These are phyloP conservation scores for Zosterops borbonicus DNA, from an alignment of 2,113 vertebrate species.

Conservation along the genomic window DNA sequence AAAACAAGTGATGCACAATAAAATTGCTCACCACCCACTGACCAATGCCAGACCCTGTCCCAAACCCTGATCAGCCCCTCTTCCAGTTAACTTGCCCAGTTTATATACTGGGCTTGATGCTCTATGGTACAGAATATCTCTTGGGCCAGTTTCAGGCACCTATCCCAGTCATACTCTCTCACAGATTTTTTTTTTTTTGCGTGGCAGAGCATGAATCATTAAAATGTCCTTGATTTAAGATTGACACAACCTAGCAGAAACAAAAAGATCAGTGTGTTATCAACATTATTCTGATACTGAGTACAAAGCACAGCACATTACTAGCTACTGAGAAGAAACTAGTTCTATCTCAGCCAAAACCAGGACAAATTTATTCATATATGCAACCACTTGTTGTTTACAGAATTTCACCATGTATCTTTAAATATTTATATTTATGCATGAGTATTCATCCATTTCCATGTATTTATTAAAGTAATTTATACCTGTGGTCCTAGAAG, in stretches of 20 bases:
- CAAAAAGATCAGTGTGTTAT: background rate
- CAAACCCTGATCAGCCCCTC: background rate
- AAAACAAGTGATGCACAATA: background rate
- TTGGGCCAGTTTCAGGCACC: background rate
- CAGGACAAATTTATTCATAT: background rate
- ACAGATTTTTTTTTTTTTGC: background rate
- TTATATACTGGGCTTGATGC: background rate
- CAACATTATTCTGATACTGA: background rate
- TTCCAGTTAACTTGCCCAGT: background rate
- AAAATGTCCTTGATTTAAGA: background rate
- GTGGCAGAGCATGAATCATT: background rate
- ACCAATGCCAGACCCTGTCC: background rate
- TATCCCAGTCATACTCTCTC: background rate
- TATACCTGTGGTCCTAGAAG: background rate
- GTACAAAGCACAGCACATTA: background rate
- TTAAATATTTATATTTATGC: background rate
- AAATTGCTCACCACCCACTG: background rate
- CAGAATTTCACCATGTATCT: background rate
- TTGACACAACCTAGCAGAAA: background rate
- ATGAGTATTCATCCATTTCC: background rate
- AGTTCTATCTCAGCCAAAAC: background rate
- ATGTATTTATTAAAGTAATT: background rate
- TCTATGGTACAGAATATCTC: rapidly evolving
- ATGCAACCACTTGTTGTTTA: background rate
- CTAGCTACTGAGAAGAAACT: background rate